Evolutionary conservation across 2,797 vertebrate genomes (phyloP).

Genomic region (Gobionotothen gibberifrons): DNA sequence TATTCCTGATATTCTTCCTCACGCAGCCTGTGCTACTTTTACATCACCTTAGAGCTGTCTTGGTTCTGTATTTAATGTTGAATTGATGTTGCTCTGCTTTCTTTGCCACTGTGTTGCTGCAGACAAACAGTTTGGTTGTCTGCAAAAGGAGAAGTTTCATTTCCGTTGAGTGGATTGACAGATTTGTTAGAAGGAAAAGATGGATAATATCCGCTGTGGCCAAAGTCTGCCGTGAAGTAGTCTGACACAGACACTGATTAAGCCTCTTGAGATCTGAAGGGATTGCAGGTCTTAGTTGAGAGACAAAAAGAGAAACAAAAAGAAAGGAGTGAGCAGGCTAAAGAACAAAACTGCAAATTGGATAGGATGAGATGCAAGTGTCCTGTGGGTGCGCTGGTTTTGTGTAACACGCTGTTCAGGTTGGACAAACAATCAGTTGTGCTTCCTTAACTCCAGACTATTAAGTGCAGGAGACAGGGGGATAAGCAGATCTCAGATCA

Average conservation of each 20-base stretch:
- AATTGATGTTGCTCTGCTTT: constrained; percentile 57
- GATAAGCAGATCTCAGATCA: constrained; percentile 67
- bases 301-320: constrained; percentile 66
- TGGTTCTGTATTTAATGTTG: constrained; percentile 55
- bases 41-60: constrained; percentile 44
- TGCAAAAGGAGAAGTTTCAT: constrained; percentile 77
- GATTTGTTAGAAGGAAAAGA: constrained; percentile 82
- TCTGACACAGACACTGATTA: constrained; percentile 86
- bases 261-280: constrained; percentile 84
- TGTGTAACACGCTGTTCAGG: constrained; percentile 63
- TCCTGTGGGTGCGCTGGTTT: constrained; percentile 71
- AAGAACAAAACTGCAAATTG: constrained; percentile 80
- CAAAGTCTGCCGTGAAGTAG: constrained; percentile 81
- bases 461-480: constrained; percentile 52
- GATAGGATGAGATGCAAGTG: constrained; percentile 74
- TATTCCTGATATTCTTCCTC: constrained; percentile 62
- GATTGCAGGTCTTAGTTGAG: constrained; percentile 82
- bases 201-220: constrained; percentile 84
- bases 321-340: constrained; percentile 56
- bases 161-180: constrained; percentile 83
- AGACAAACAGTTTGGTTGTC: constrained; percentile 70
- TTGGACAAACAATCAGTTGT: constrained; percentile 69
- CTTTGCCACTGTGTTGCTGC: constrained; percentile 38
- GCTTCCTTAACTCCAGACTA: constrained; percentile 65
- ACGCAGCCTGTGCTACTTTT: constrained; percentile 48